Evolutionary conservation across 64 coral and sea anemone species (phyloP).

Genomic region (Acropora yongei): DNA sequence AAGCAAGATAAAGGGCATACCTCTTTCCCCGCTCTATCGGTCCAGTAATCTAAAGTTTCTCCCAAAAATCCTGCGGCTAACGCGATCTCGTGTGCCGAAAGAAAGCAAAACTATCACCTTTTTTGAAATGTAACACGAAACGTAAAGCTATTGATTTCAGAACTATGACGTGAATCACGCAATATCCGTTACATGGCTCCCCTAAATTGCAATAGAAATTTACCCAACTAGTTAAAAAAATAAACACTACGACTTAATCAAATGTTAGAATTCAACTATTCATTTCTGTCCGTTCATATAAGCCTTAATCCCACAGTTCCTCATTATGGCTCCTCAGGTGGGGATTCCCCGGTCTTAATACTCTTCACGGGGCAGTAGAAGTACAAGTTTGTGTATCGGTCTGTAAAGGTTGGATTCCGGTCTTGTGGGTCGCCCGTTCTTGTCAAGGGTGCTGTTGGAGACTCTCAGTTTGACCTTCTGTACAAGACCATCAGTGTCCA

Average conservation of each 20-base stretch:
- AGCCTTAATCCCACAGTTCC: background rate
- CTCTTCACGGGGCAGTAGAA: conserved; percentile 8
- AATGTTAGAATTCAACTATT: background rate
- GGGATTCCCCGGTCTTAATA: background rate
- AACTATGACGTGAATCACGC: background rate
- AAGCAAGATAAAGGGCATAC: too few relatives aligned
- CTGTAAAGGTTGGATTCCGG: background rate
- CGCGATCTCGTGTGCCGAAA: too few relatives aligned
- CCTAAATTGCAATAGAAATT: conserved; percentile 6
- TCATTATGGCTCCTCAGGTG: background rate
- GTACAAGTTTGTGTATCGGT: conserved; percentile 24
- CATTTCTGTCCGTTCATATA: background rate
- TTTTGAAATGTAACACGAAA: background rate
- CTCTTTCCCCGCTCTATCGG: background rate
- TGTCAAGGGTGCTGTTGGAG: background rate
- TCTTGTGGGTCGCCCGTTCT: background rate
- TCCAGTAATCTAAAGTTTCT: too few relatives aligned
- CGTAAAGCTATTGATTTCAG: background rate
- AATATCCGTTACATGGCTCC: background rate
- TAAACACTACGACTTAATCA: background rate
- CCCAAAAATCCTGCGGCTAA: too few relatives aligned
- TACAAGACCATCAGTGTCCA: conserved; percentile 28
- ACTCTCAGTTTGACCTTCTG: conserved; percentile 11
- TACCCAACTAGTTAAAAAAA: background rate
- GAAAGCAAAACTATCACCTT: too few relatives aligned